phyloP scores from a whole-genome alignment of 2,797 vertebrate genomes.

The Sphaeramia orbicularis region DNA sequence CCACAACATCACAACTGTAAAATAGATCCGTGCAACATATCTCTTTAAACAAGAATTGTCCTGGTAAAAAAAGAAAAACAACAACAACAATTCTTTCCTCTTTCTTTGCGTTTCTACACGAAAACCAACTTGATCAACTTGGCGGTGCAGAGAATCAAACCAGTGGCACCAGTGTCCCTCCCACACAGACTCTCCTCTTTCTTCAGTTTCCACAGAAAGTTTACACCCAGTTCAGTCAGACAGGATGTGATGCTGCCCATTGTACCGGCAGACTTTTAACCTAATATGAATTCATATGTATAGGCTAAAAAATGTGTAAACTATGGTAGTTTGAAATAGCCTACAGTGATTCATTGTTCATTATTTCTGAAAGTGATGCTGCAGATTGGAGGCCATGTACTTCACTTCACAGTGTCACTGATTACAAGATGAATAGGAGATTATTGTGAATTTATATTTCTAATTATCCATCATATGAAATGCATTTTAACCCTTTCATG shows the following conservation, averaged over 20 bases:
- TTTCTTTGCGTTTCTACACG: neutral
- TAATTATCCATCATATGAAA: no score
- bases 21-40: conserved; percentile 38
- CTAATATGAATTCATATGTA: no score
- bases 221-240: conserved; percentile 62
- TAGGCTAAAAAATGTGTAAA: no score
- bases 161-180: conserved; percentile 36
- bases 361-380: no score
- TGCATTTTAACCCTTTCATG: no score
- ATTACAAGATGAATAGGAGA: no score
- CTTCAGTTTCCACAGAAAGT: conserved; percentile 61
- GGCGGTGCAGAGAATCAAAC: conserved; percentile 20
- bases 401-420: no score
- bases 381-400: no score
- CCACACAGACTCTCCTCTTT: conserved; percentile 25
- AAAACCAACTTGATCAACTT: conserved; percentile 42
- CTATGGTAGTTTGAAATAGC: no score
- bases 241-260: conserved; percentile 69
- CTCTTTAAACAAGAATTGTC: neutral
- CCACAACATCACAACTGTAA: conserved; percentile 48
- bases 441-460: no score
- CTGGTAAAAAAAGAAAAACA: neutral
- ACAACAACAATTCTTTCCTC: neutral
- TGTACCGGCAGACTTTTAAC: conserved; percentile 21
- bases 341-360: no score